Evolutionary conservation across 2,888 invertebrate genomes (phyloP).

Genomic region (Chrysomela aeneicollis): DNA sequence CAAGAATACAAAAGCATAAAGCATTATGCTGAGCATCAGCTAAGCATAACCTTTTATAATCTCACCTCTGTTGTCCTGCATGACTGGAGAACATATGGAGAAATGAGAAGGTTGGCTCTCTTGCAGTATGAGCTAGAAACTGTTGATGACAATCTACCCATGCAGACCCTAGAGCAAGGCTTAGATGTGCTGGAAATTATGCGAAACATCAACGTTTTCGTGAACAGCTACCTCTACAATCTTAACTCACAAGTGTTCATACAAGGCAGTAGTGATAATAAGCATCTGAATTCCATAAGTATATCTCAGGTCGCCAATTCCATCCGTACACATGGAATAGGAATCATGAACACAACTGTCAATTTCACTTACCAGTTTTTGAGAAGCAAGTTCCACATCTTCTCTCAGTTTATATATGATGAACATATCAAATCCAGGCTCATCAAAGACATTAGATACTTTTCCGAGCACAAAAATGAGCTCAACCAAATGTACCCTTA

Average conservation of each 20-base stretch:
- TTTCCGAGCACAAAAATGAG: conserved; percentile 75
- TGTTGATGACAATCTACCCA: conserved; percentile 93
- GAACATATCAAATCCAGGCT: conserved; percentile 96
- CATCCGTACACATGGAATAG: conserved; percentile 94
- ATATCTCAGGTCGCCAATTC: conserved; percentile 97
- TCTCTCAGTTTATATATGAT: conserved; percentile 97
- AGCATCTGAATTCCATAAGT: conserved; percentile 93
- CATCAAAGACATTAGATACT: conserved; percentile 85
- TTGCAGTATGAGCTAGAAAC: conserved; percentile 83
- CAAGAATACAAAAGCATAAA: conserved; percentile 57
- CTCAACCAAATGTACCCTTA: conserved; percentile 80
- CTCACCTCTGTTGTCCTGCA: conserved; percentile 95
- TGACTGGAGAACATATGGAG: conserved; percentile 97
- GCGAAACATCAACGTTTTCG: conserved; percentile 95
- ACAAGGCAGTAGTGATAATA: conserved; percentile 89
- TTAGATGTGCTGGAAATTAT: conserved; percentile 96
- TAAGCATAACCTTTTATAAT: conserved; percentile 96
- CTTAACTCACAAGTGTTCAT: conserved; percentile 96
- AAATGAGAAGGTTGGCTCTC: conserved; percentile 92
- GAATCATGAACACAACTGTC: conserved; percentile 73
- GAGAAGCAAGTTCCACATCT: conserved; percentile 89
- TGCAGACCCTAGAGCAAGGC: conserved; percentile 96
- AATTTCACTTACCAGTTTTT: conserved; percentile 95
- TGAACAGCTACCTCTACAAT: conserved; percentile 92
- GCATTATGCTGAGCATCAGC: conserved; percentile 80